A percentile compares a stretch with the other conserved stretches of the same genome.
phyloP scores from a whole-genome alignment of 2,888 invertebrate genomes.

The Allygus modestus region DNA sequence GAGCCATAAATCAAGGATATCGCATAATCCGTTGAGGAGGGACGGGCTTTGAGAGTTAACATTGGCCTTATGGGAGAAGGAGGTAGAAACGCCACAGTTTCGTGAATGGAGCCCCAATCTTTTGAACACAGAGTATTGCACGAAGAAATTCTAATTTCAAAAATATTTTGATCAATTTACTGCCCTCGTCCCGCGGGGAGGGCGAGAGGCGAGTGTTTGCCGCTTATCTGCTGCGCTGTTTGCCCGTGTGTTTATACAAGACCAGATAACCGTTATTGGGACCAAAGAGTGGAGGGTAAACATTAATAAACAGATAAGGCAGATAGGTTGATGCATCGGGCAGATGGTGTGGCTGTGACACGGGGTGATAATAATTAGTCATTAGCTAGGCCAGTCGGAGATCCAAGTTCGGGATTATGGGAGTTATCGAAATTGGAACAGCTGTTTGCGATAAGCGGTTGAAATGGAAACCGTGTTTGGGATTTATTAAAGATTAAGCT shows the following conservation, averaged over 20 bases:
- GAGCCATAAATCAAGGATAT: no score
- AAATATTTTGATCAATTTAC: conserved; percentile 21
- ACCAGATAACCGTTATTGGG: conserved; percentile 54
- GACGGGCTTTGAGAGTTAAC: no score
- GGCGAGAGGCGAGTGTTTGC: conserved; percentile 9
- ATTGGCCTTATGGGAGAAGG: no score
- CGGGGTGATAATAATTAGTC: conserved; percentile 17
- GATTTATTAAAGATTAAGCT: background rate
- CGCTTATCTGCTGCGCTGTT: conserved; percentile 11
- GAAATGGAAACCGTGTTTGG: background rate
- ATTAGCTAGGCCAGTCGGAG: no score
- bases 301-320: conserved; percentile 54
- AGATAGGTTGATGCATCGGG: conserved; percentile 30
- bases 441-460: background rate
- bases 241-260: conserved; percentile 21
- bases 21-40: no score
- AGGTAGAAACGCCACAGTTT: no score
- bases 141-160: no score
- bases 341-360: conserved; percentile 37
- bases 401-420: background rate
- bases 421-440: background rate
- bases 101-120: no score
- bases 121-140: no score
- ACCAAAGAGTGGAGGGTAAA: conserved; percentile 58
- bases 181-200: background rate